Base-by-base conservation (phyloP, 2,113 vertebrate species). In the mouse (Mus musculus) region DNA sequence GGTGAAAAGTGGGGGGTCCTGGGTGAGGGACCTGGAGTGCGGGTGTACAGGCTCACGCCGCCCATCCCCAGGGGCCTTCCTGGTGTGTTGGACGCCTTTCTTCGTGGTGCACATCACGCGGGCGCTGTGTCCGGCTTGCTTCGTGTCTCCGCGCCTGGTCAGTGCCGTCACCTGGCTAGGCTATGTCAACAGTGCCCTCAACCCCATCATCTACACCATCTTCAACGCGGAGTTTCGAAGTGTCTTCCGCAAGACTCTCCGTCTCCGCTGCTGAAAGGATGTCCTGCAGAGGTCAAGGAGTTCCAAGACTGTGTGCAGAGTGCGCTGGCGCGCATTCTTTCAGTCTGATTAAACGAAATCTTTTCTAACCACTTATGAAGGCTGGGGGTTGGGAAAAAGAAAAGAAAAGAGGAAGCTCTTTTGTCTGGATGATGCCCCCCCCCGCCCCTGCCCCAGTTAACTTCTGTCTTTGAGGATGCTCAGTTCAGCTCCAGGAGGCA, bases 61-160 rank as follows among this genome's bases (percentile, higher is more conserved):
- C 65, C 59, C 73, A 19, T 52, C 93, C 81, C 49, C 98, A 99
- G 99, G 99, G 97, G 99, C 98, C 97, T 99, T 99, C 98, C 98
- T 99, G 97, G 98, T 99, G 96, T 99, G 99, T 98, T 99, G 99
- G 99, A 99, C 99, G 0, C 99, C 99, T 0, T 99, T 99, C 98
- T 99, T 99, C 52, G 99, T 99, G 94, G 99, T 99, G 8, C 99
- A 99, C 98, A 99, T 99, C 10, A 98, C 99, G 80, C 98, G 99
- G 72, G 99, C 99, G 3, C 98, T 99, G 84, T 99, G 99, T 73
- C 98, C 98, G 14, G 96, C 98, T 90, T 99, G 99, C 94, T 13
- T 97, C 42, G 96, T 99, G 78, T 98, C 99, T 0, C 97, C 98
- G 0, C 97, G 98, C 56, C 98, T 99, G 97, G 99, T 99, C 98